Conservation (phyloP, 2,113 vertebrate species). For the Ameiurus melas region DNA sequence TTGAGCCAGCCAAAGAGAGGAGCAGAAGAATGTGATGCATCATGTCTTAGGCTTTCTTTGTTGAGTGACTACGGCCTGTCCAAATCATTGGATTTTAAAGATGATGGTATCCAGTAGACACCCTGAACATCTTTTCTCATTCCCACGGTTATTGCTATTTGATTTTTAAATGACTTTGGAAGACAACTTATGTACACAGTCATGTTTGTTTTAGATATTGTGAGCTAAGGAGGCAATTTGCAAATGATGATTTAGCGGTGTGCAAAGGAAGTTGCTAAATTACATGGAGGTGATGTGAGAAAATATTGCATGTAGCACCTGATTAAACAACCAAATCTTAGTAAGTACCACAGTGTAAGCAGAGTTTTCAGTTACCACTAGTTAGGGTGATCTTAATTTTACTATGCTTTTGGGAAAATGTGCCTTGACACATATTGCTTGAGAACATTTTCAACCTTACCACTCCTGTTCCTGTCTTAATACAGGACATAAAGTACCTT, state of each 20-base stretch:
- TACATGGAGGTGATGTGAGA: conserved; percentile 43
- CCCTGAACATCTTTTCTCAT: conserved; percentile 47
- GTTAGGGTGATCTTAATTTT: background rate
- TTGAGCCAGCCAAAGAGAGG: conserved; percentile 48
- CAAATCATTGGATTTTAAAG: conserved; percentile 59
- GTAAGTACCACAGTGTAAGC: background rate
- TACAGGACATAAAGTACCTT: background rate
- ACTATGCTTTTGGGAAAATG: background rate
- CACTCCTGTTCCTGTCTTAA: background rate
- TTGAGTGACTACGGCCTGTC: background rate
- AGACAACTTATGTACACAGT: conserved; percentile 20
- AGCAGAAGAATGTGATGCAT: conserved; percentile 59
- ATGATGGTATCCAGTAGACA: conserved; percentile 50
- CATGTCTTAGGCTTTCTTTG: conserved; percentile 12
- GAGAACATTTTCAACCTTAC: background rate
- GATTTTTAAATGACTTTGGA: background rate
- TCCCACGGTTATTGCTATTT: conserved; percentile 40
- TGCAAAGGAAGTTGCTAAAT: background rate
- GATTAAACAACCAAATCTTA: background rate
- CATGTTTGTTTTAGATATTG: conserved; percentile 45
- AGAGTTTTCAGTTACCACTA: background rate
- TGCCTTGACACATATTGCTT: background rate
- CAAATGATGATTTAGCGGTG: conserved; percentile 4
- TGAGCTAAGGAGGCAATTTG: background rate
- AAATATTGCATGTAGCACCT: conserved; percentile 31